Base-by-base conservation (phyloP, 2,113 vertebrate species). In the Dicentrarchus labrax region DNA sequence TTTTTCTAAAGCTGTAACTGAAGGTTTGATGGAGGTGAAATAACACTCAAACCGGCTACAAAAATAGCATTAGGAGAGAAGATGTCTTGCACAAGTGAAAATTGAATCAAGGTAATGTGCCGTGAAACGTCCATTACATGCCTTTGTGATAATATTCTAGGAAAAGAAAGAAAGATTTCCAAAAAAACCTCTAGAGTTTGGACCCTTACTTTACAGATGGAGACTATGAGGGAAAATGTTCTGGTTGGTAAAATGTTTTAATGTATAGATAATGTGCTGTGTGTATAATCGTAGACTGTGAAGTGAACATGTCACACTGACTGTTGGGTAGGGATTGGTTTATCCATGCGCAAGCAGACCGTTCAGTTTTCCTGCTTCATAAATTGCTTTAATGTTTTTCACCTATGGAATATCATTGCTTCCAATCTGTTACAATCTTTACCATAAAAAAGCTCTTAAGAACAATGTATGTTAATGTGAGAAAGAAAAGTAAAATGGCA, bases 101-200 rank as follows among this genome's bases (percentile, higher is more conserved):
- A 86, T 88, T 45, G 76, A 90, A 88, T 84, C 75, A 72, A 86
- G 76, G 61, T 10, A 81, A 70, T 85, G 68, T 71, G 59, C 48
- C 41, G 5, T 83, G 76, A 86, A 88, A 86, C 8, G 45, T 82
- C 60, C 61, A 85, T 88, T 86, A 83, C 65, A 74, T 76, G 81
- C 38, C 67, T 86, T 83, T 77, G 65, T 59, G 69, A 70, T 73
- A 81, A 74, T 69, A 79, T 70, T 74, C 41, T 19, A 22, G 17
- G 38, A 41, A 77, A 41, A 57, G 22, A 65, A 21, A 82, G 36
- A 50, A 71, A 48, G 38, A 22, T 4, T 61, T 82, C 74, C 64
- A 53, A 47, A 86, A 86, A 71, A 65, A 56, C 17, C n/a, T 78
- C 38, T 36, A 21, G 51, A 65, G 48, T 59, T 30, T 79, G 10